Evolutionary conservation across 2,888 invertebrate species (phyloP), one percentile per base, ranked within the genome.

Genomic region (Hipparchia sbordonii): DNA sequence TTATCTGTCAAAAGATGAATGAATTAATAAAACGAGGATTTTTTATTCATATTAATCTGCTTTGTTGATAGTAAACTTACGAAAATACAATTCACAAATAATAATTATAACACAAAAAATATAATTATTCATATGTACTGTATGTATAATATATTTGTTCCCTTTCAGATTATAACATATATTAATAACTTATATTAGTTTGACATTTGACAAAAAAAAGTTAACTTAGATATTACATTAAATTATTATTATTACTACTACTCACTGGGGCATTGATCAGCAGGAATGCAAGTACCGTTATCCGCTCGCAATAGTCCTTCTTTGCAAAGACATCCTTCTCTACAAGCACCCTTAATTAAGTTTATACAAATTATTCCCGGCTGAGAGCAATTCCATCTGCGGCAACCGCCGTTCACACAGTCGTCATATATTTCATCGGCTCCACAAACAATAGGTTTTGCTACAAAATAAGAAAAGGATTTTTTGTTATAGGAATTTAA

Each of bases 361-460:
- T 76, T 62, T 39, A 76, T 70, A 61, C 85, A 45, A 75, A 74
- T 63, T 51, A 10, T 7, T 79, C 63, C 83, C 7, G 83, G 70
- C 65, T 85, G 80, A 0, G 82, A 75, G 73, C 87, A 87, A 9
- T 77, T 79, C 56, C 75, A 75, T 7, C 82, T 80, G 10, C 77
- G 72, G 68, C 83, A 82, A 9, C 74, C 77, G 12, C 74, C 77
- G 39, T 79, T 79, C 4, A 77, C 76, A 65, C 84, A 85, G 5
- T 61, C 54, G 0, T 77, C 74, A 10, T 75, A 79, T 5, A 72
- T 74, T 77, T 84, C 83, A 56, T 84, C 72, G 0, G 74, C 39
- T 51, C 78, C 76, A 68, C 84, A 84, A 46, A 46, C 52, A 39
- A 72, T 54, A 54, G 68, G 67, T 57, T 72, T 56, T 12, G 60